Percentiles rank a stretch among this genome's conserved stretches.
Conservation (phyloP, 1,140 invertebrate species). For the Hermatobates lingyangjiaoensis region DNA sequence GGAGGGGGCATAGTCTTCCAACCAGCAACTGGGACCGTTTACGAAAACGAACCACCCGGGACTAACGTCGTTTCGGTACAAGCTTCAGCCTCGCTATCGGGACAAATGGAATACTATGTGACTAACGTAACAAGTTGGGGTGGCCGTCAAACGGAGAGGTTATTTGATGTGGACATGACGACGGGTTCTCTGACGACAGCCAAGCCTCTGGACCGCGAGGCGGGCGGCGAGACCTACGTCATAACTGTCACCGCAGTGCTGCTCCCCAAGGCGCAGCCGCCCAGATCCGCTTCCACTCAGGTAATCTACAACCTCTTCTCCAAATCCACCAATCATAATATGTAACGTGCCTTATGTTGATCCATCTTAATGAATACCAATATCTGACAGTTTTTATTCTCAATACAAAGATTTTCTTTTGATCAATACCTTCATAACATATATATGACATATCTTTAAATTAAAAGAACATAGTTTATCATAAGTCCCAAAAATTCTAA, state of each 20-base stretch:
- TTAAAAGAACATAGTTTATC: too few species aligned
- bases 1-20: slow-evolving; percentile 39
- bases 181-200: slow-evolving; percentile 76
- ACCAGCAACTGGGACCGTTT: slow-evolving; percentile 47
- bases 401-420: too few species aligned
- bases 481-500: too few species aligned
- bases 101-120: slow-evolving; percentile 71
- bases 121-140: slow-evolving; percentile 62
- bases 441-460: too few species aligned
- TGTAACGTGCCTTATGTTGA: too few species aligned
- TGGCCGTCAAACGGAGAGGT: slow-evolving; percentile 52
- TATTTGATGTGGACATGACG: slow-evolving; percentile 76
- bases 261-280: slow-evolving; percentile 32
- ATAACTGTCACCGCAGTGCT: slow-evolving; percentile 61
- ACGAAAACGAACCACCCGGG: slow-evolving; percentile 72
- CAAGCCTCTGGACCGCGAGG: slow-evolving; percentile 64
- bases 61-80: slow-evolving; percentile 61
- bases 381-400: too few species aligned
- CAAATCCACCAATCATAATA: too few species aligned
- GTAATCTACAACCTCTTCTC: slow-evolving; percentile 32
- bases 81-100: slow-evolving; percentile 31
- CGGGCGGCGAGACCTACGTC: slow-evolving; percentile 55
- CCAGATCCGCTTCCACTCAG: slow-evolving; percentile 58
- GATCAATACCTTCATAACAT: too few species aligned
- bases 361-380: too few species aligned